Percentiles rank a stretch among this genome's conserved stretches.
Conservation (phyloP, 2,113 vertebrate genomes). For the Spizaetus ornatus region DNA sequence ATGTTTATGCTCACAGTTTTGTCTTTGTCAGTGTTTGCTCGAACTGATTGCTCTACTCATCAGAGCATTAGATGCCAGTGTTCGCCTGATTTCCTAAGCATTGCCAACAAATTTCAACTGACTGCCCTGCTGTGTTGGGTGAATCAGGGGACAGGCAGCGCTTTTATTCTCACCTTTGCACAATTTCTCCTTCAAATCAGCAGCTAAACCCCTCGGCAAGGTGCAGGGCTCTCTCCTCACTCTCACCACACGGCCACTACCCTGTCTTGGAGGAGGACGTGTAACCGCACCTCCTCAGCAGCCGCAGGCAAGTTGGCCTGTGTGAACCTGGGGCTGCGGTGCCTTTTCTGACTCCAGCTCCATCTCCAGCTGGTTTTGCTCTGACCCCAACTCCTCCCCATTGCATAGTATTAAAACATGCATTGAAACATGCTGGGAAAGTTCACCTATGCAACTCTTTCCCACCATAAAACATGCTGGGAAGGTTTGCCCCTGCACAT, state of each 20-base stretch:
- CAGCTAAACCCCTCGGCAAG: not conserved
- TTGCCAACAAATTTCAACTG: not conserved
- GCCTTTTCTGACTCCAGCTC: not conserved
- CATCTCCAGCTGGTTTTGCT: not conserved
- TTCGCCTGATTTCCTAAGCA: not conserved
- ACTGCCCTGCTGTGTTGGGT: not conserved
- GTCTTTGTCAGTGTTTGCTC: not conserved
- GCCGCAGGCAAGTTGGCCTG: accelerated
- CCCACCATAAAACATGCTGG: not conserved
- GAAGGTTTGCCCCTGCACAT: not conserved
- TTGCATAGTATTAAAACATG: not conserved
- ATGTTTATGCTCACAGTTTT: not conserved
- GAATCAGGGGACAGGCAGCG: not conserved
- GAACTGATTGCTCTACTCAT: not conserved
- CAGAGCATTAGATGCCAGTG: not conserved
- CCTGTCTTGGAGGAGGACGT: not conserved
- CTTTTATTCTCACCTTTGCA: not conserved
- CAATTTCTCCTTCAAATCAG: not conserved
- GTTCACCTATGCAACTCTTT: not conserved
- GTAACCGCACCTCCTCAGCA: not conserved
- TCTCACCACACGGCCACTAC: not conserved
- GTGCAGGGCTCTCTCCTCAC: not conserved
- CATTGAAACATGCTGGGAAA: not conserved
- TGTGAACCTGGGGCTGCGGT: accelerated
- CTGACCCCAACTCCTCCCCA: accelerated